phyloP scores from a whole-genome alignment of 2,113 vertebrate species.

The Spheniscus mendiculus region DNA sequence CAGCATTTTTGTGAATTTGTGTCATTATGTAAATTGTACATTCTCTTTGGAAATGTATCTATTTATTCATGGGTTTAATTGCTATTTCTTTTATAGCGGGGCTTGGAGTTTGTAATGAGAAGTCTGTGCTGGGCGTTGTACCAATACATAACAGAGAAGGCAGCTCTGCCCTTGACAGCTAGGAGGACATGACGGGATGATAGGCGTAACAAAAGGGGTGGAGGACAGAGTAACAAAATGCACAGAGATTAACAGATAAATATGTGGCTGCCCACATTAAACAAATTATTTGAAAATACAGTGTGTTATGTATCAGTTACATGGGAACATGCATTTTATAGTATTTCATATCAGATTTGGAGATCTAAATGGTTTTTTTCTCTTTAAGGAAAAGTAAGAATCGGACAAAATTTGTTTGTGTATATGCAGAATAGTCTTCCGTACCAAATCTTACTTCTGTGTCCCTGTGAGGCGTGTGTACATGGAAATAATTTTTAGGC shows the following conservation, averaged over 20 bases:
- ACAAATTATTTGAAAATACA: background rate
- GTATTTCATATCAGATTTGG: background rate
- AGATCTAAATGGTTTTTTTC: background rate
- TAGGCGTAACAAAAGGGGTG: constrained; percentile 17
- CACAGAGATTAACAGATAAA: background rate
- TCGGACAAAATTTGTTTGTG: background rate
- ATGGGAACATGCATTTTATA: background rate
- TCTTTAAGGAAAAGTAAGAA: background rate
- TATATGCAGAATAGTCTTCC: background rate
- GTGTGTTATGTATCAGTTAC: background rate
- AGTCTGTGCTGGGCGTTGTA: constrained; percentile 36
- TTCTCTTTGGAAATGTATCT: constrained; percentile 24
- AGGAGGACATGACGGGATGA: background rate
- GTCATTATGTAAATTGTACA: constrained; percentile 20
- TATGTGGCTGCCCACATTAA: background rate
- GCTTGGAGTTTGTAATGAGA: background rate
- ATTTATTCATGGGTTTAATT: constrained; percentile 24
- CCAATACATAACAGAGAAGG: constrained; percentile 3
- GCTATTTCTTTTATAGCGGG: background rate
- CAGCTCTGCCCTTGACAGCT: constrained; percentile 24
- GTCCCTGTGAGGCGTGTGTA: background rate
- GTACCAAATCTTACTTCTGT: background rate
- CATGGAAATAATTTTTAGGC: background rate
- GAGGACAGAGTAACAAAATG: constrained; percentile 10
- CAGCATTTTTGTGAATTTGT: constrained; percentile 45